Conservation (phyloP, 2,797 vertebrate species). For the Anguilla megastoma region DNA sequence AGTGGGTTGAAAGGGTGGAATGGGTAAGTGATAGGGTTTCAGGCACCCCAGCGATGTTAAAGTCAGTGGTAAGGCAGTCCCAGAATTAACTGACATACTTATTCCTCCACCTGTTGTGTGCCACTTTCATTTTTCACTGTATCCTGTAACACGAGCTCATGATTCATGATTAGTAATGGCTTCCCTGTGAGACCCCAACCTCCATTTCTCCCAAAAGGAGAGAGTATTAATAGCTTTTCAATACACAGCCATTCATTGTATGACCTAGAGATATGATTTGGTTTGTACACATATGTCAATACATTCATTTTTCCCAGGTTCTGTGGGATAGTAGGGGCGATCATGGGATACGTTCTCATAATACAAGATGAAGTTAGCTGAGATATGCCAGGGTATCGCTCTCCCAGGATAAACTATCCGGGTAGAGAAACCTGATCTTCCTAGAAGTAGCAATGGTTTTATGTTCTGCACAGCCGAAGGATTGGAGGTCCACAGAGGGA, state of each 20-base stretch:
- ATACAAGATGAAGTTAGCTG: neutral
- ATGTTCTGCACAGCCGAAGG: neutral
- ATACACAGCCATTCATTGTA: neutral
- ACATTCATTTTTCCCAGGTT: conserved; percentile 2
- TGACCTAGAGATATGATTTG: neutral
- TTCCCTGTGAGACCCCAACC: neutral
- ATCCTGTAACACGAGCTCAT: neutral
- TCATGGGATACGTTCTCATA: conserved; percentile 7
- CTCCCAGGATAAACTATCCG: conserved; percentile 15
- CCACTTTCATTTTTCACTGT: conserved; percentile 12
- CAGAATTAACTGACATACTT: conserved; percentile 12
- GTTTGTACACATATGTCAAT: neutral
- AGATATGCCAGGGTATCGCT: conserved; percentile 12
- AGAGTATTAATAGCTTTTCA: conserved; percentile 2
- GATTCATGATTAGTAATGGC: neutral
- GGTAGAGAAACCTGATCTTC: conserved; percentile 8
- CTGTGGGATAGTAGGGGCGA: neutral
- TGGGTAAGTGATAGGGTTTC: neutral
- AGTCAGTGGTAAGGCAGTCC: neutral
- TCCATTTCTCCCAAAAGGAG: neutral
- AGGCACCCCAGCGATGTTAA: neutral
- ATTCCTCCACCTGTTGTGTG: conserved; percentile 11
- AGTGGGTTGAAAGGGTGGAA: conserved; percentile 23
- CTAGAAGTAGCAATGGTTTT: conserved; percentile 12
- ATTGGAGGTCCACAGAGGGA: neutral